phyloP scores from a whole-genome alignment of 1,140 invertebrate genomes.

The Eriocheir sinensis region DNA sequence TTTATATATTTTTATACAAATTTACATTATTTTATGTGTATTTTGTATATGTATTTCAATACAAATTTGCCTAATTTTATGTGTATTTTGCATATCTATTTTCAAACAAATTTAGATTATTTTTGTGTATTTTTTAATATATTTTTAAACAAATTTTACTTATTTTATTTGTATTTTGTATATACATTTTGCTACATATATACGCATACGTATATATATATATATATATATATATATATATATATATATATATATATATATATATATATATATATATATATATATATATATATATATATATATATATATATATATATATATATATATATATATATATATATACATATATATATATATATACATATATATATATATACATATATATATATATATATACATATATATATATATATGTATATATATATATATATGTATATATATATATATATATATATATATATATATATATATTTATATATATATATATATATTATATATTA shows the following conservation, averaged over 20 bases:
- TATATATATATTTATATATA: not conserved
- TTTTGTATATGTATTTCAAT: too few species aligned
- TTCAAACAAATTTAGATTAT: too few species aligned
- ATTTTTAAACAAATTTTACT: too few species aligned
- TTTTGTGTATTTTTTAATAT: too few species aligned
- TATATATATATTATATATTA: constrained; percentile 13
- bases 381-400: constrained; percentile 40
- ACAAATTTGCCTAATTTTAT: too few species aligned
- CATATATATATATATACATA: constrained; percentile 27
- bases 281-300: constrained; percentile 53
- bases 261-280: constrained; percentile 53
- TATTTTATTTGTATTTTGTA: too few species aligned
- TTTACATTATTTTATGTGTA: too few species aligned
- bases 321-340: constrained; percentile 41
- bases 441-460: constrained; percentile 30
- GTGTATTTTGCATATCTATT: too few species aligned
- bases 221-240: not conserved
- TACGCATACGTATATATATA: not conserved
- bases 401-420: not conserved
- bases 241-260: constrained; percentile 18
- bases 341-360: constrained; percentile 43
- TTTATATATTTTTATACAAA: too few species aligned
- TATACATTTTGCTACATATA: too few species aligned
- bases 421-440: constrained; percentile 51
- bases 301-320: constrained; percentile 53